Base-by-base conservation (phyloP, 2,888 invertebrate species). In the Drosophila atripex region DNA sequence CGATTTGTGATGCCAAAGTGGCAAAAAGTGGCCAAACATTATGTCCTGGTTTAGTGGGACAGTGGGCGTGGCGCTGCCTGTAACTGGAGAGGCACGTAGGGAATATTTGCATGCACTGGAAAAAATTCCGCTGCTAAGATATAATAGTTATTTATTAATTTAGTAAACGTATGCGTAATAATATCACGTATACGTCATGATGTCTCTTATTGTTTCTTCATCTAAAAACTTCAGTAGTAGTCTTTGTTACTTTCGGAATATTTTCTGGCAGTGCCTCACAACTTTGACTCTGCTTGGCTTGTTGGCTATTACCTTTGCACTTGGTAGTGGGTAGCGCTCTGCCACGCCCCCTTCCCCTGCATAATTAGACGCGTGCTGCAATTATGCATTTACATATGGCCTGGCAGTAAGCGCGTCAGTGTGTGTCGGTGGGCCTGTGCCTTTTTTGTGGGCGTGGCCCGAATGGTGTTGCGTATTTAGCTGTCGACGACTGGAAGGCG, bases 311-410 rank as follows among this genome's bases (percentile, higher is more conserved):
- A 35, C 52, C 65, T 45, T 64, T 64, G 16, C 32, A 35, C 35
- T 21, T 35, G 3, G 11, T 28, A 6, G 51, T 64, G 61, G 49
- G 11, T 28, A 9, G 51, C 51, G 63, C 32, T 14, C 30, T 45
- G 54, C 32, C 54, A 45, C 53, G 21, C 43, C 73, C 50, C 23
- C 21, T 28, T 32, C 60, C 60, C 55, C 50, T 73, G 86, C 76
- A 71, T 87, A 82, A 87, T 85, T 85, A 82, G 75, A 71, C 76
- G 87, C 80, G 82, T 86, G 80, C 68, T 80, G 68, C 70, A 77
- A 70, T 71, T 63, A 73, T 72, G 72, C 73, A 71, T 66, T 66
- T 64, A 57, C 57, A 58, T 46, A 25, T 49, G 38, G 16, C 21
- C 23, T 49, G 38, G 45, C 12, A 38, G 45, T n/a, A 21, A 61